Conservation (phyloP, 2,113 vertebrate species). For the Reinhardtius hippoglossoides region DNA sequence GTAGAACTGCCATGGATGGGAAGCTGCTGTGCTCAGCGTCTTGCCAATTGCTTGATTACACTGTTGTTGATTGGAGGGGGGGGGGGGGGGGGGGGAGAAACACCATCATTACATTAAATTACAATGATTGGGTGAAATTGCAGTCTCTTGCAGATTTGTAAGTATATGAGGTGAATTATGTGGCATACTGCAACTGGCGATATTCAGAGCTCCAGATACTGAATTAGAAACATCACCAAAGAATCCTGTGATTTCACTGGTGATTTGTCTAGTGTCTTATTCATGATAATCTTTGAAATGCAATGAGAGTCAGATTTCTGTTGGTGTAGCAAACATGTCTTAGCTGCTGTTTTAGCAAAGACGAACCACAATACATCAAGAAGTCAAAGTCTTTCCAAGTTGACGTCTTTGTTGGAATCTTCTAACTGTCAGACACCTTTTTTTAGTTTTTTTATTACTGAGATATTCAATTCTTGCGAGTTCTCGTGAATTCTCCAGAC, state of each 20-base stretch:
- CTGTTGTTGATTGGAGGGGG: conserved; percentile 59
- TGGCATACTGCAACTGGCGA: background rate
- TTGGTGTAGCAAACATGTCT: no score
- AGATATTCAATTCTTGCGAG: no score
- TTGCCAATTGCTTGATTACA: conserved; percentile 68
- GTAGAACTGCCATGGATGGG: conserved; percentile 20
- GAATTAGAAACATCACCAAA: background rate
- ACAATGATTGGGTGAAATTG: conserved; percentile 53
- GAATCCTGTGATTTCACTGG: background rate
- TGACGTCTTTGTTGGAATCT: no score
- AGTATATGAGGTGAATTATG: conserved; percentile 42
- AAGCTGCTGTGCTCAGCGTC: conserved; percentile 63
- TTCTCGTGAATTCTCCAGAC: no score
- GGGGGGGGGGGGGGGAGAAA: background rate
- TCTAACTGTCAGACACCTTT: no score
- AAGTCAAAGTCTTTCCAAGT: no score
- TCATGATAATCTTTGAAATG: background rate
- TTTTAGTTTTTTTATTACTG: no score
- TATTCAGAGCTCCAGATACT: background rate
- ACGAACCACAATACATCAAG: no score
- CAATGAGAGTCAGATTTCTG: background rate
- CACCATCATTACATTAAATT: conserved; percentile 66
- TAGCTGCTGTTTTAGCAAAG: no score
- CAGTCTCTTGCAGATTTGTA: conserved; percentile 33
- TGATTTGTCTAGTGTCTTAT: background rate